These are phyloP conservation scores for Urocolius indicus DNA, from an alignment of 2,113 vertebrate species.

Conservation along the genomic window DNA sequence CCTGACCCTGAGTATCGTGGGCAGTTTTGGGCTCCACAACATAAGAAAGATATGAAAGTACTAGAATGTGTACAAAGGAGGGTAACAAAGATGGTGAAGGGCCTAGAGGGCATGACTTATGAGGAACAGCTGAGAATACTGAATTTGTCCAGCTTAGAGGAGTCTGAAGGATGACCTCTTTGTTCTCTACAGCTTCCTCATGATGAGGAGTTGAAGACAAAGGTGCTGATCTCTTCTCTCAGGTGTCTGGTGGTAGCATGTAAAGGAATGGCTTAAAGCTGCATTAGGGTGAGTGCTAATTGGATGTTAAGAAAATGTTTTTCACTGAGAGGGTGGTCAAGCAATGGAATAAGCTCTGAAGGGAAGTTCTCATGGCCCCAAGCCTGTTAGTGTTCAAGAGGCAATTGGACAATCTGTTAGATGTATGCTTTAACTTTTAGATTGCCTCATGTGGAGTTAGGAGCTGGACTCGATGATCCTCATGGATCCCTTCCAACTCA, in stretches of 20 bases:
- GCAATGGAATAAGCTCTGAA: neutral
- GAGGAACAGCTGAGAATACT: neutral
- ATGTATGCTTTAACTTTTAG: neutral
- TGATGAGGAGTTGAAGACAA: neutral
- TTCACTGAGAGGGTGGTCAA: neutral
- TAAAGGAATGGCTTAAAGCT: neutral
- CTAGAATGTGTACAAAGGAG: neutral
- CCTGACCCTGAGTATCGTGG: neutral
- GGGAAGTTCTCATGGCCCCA: neutral
- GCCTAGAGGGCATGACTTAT: neutral
- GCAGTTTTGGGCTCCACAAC: neutral
- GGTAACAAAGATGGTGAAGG: neutral
- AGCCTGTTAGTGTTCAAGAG: neutral
- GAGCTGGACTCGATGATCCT: neutral
- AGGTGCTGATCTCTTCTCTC: neutral
- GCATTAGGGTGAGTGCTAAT: neutral
- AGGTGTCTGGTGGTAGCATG: neutral
- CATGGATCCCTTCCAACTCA: neutral
- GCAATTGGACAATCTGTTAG: neutral
- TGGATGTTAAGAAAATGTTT: neutral
- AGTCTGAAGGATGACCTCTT: neutral
- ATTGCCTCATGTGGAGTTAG: neutral
- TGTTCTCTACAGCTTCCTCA: neutral
- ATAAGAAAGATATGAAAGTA: neutral
- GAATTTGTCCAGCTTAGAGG: neutral